Base-by-base conservation (phyloP, 1,140 invertebrate species). In the Charaxes varanes region DNA sequence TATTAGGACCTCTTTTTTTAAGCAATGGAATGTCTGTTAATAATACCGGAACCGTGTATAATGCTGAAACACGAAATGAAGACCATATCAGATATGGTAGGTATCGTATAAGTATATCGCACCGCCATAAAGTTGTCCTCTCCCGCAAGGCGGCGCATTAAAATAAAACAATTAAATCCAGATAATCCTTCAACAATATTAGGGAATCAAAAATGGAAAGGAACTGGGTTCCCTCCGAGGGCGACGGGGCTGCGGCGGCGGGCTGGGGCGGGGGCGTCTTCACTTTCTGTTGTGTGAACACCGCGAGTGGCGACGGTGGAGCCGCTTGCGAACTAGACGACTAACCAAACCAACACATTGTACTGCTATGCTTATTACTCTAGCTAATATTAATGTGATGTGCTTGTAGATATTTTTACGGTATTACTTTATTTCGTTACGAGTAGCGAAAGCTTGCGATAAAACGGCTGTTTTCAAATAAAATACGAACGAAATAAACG, bases 291-390 rank as follows among this genome's bases (percentile, higher is more conserved):
- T 72, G 64, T 26, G 67, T 59, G 59, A 74, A 76, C 57, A 70
- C 68, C 27, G 71, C 69, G 33, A 72, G 62, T 58, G 79, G 72
- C 53, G 78, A 74, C 19, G 57, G 59, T 16, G 62, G 59, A 56
- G 64, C 77, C 58, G 64, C 77, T 72, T 63, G 63, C 50, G 55
- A 68, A 72, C 72, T 73, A 65, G 72, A 70, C 69, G 72, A 68
- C 78, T 82, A 66, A 70, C 77, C 72, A 79, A 81, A 81, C 70
- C 74, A 81, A 77, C 55, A 72, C 28, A 62, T 62, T 69, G 58
- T 70, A 71, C 65, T 53, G 28, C 37, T 37, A 6, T 45, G 28
- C 36, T 36, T 12, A 15, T 22, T 6, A 22, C 6, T 6, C 19
- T 45, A 24, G 15, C 12, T 33, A 3, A 23, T 23, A 21, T 22